phyloP scores from a whole-genome alignment of 1,140 invertebrate genomes.

The Trichomalopsis sarcophagae region DNA sequence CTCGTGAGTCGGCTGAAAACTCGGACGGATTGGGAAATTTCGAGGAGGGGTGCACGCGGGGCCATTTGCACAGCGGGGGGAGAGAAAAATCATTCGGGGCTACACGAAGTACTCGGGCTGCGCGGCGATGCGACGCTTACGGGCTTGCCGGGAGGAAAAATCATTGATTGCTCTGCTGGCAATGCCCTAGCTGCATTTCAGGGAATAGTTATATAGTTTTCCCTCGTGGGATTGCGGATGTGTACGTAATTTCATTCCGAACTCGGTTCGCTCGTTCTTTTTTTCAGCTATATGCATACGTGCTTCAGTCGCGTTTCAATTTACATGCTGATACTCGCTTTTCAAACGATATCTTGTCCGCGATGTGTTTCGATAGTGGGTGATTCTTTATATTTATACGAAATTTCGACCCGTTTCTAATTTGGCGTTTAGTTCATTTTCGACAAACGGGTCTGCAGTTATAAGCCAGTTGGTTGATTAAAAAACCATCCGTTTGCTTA shows the following conservation, averaged over 20 bases:
- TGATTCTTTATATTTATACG: too few species aligned
- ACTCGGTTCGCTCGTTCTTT: not conserved
- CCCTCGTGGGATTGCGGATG: not conserved
- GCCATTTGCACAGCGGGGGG: not conserved
- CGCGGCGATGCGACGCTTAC: not conserved
- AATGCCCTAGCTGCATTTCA: not conserved
- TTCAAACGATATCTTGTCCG: not conserved
- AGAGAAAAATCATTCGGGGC: not conserved
- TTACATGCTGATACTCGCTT: not conserved
- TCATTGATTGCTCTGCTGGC: constrained; percentile 2
- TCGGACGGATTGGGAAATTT: not conserved
- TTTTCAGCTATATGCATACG: not conserved
- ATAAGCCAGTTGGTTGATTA: too few species aligned
- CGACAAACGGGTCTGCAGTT: too few species aligned
- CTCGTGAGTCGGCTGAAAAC: not conserved
- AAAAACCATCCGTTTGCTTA: too few species aligned
- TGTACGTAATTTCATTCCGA: not conserved
- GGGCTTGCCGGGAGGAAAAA: not conserved
- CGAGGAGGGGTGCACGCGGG: too few species aligned
- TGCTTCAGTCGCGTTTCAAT: not conserved
- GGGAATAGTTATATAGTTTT: not conserved
- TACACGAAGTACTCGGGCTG: not conserved
- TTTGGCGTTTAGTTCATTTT: too few species aligned
- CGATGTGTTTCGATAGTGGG: too few species aligned
- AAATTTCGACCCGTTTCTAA: too few species aligned